These are phyloP conservation scores for Entomobrya multifasciata DNA, from an alignment of 2,888 invertebrate species.

Conservation along the genomic window DNA sequence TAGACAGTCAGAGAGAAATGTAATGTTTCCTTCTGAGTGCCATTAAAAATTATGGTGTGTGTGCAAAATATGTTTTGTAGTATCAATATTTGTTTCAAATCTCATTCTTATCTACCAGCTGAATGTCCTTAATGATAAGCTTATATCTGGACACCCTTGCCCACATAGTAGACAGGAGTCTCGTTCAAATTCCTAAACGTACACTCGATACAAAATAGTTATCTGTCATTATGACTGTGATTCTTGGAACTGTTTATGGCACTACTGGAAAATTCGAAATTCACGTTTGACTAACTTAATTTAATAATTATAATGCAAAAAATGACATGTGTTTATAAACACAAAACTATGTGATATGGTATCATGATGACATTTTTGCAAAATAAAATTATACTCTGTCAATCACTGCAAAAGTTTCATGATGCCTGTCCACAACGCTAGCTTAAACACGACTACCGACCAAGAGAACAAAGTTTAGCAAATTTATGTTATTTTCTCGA, in stretches of 20 bases:
- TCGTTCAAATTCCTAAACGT: not conserved
- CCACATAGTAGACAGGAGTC: not conserved
- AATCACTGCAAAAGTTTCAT: slow-evolving; percentile 41
- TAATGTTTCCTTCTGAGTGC: no score
- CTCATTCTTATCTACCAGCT: not conserved
- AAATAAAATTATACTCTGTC: not conserved
- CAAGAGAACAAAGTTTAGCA: slow-evolving; percentile 51
- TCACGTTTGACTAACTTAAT: not conserved
- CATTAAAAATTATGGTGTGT: no score
- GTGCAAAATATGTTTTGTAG: not conserved
- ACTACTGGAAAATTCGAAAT: not conserved
- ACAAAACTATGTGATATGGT: not conserved
- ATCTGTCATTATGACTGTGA: slow-evolving; percentile 1
- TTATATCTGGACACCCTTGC: slow-evolving; percentile 34
- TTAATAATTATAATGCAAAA: not conserved
- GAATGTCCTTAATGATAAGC: slow-evolving; percentile 37
- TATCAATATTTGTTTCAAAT: not conserved
- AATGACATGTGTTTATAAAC: slow-evolving; percentile 12
- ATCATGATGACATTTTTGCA: not conserved
- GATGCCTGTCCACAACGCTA: slow-evolving; percentile 49
- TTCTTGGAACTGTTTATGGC: not conserved
- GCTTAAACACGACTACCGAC: slow-evolving; percentile 56
- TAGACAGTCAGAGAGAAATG: no score
- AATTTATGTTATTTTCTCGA: slow-evolving; percentile 38
- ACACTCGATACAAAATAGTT: not conserved